These are phyloP conservation scores for Lineus longissimus DNA, from an alignment of 1,140 invertebrate species.

Conservation along the genomic window DNA sequence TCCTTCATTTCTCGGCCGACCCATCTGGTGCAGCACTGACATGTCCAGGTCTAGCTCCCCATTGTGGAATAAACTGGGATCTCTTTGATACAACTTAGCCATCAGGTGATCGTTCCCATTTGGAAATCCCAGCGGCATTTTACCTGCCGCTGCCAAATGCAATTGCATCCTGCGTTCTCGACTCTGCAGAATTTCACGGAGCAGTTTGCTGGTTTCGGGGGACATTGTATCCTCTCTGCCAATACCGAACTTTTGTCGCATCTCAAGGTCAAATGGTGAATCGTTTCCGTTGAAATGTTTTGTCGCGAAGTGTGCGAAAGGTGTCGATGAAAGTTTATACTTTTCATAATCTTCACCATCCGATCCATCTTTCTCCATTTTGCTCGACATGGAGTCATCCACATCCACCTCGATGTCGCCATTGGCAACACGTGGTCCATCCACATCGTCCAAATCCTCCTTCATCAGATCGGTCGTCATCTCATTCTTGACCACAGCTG, in stretches of 20 bases:
- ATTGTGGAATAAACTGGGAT: not conserved
- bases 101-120: not conserved
- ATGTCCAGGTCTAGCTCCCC: not conserved
- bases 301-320: slow-evolving; percentile 2
- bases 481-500: too few relatives aligned
- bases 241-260: not conserved
- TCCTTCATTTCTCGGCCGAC: not conserved
- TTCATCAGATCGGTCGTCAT: too few relatives aligned
- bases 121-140: not conserved
- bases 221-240: slow-evolving; percentile 19
- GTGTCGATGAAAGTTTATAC: not conserved
- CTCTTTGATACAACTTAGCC: not conserved
- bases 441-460: too few relatives aligned
- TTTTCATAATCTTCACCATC: not conserved
- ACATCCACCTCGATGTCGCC: not conserved
- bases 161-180: slow-evolving; percentile 27
- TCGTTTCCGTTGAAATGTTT: not conserved
- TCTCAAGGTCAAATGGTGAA: slow-evolving; percentile 4
- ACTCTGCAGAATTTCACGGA: slow-evolving; percentile 56
- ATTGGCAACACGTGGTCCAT: too few relatives aligned
- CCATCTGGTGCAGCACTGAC: not conserved
- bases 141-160: not conserved
- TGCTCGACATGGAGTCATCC: slow-evolving; percentile 54
- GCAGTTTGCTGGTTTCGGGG: slow-evolving; percentile 49
- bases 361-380: not conserved